These are phyloP conservation scores for Alcedo quadribrachys DNA, from an alignment of 2,797 vertebrate species.

Conservation along the genomic window DNA sequence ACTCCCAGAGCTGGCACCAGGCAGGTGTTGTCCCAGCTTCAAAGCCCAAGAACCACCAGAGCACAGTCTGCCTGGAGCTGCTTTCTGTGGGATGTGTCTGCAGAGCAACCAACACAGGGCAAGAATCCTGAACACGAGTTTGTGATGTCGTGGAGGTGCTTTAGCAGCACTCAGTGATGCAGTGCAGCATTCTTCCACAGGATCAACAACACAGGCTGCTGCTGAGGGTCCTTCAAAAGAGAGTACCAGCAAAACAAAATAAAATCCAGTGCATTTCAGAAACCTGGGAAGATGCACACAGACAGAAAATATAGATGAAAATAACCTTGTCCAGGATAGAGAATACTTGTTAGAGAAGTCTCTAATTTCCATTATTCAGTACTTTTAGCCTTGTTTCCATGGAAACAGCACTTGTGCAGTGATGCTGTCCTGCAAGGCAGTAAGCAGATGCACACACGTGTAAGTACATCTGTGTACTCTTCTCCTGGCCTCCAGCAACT, in stretches of 20 bases:
- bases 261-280: background rate
- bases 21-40: background rate
- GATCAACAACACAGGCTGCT: background rate
- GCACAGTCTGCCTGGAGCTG: background rate
- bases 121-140: background rate
- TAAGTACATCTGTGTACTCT: background rate
- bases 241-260: background rate
- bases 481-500: background rate
- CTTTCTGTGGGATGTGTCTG: fast-evolving
- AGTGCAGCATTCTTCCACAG: conserved; percentile 15
- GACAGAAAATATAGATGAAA: background rate
- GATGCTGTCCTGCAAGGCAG: conserved; percentile 25
- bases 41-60: background rate
- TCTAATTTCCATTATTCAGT: conserved; percentile 49
- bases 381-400: conserved; percentile 65
- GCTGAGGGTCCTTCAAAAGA: background rate
- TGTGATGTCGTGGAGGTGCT: background rate
- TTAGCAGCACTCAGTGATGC: conserved; percentile 19
- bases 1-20: background rate
- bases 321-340: conserved; percentile 19
- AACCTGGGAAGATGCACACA: background rate
- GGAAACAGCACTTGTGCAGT: conserved; percentile 22
- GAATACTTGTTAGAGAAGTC: conserved; percentile 14
- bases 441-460: background rate
- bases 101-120: background rate